These are phyloP conservation scores for Thalassarche chlororhynchos DNA, from an alignment of 2,113 vertebrate species.

Conservation along the genomic window DNA sequence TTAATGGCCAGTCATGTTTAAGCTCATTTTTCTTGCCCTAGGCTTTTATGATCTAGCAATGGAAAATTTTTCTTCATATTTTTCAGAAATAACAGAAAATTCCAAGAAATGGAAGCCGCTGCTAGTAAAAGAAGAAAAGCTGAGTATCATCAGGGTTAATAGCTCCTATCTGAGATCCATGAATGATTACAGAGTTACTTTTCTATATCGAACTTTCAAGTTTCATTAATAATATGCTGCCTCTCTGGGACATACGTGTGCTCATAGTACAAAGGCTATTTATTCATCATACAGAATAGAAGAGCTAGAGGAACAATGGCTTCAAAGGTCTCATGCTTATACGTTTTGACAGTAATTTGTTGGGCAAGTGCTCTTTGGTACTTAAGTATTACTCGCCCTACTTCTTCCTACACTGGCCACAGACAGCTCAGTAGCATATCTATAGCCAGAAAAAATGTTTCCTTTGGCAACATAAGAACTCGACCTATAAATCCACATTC, in stretches of 20 bases:
- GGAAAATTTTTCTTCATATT: conserved; percentile 63
- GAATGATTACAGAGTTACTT: conserved; percentile 22
- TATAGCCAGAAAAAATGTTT: conserved; percentile 85
- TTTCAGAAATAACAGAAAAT: conserved; percentile 75
- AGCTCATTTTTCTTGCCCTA: neutral
- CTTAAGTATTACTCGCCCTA: conserved; percentile 91
- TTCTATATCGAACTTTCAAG: conserved; percentile 58
- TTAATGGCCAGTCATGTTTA: neutral
- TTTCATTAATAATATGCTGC: conserved; percentile 82
- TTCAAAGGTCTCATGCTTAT: conserved; percentile 97
- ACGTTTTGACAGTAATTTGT: conserved; percentile 95
- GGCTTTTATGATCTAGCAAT: conserved; percentile 6
- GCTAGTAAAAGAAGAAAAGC: conserved; percentile 47
- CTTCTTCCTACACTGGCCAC: conserved; percentile 87
- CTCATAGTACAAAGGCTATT: conserved; percentile 74
- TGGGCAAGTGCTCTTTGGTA: conserved; percentile 99
- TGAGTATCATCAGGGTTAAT: conserved; percentile 25
- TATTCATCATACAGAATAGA: conserved; percentile 75
- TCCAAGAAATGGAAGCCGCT: conserved; percentile 52
- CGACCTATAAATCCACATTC: conserved; percentile 94
- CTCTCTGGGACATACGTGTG: conserved; percentile 61
- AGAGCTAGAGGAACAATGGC: conserved; percentile 89
- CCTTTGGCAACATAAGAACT: conserved; percentile 95
- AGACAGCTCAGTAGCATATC: conserved; percentile 83
- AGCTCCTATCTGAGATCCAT: conserved; percentile 15